Base-by-base conservation (phyloP, 2,113 vertebrate species). In the Hippotragus niger region DNA sequence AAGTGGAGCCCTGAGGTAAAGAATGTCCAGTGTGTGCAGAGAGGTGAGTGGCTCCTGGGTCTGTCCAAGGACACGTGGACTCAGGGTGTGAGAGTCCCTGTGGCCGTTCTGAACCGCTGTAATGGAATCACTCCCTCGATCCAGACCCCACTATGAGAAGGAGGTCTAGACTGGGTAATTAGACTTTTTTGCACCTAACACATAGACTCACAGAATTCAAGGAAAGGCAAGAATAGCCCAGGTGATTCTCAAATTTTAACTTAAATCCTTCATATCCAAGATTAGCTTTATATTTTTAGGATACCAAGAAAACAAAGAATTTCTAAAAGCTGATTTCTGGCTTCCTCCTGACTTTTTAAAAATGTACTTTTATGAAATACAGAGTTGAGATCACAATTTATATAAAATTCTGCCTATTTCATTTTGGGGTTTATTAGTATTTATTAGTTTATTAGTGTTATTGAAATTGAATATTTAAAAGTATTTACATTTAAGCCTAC, bases 1-100 rank as follows among this genome's bases (percentile, higher is more conserved):
- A 99, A 98, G 97, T 99, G 99, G 99, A 99, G 99, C 97, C 99
- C 99, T 52, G 97, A 99, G n/a, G 58, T 99, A 31, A 98, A 93
- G 19, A 88, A 55, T 1, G 80, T 96, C 55, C 98, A 29, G 2
- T 99, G 99, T 96, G 98, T 95, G 40, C 98, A 6, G n/a, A 92
- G 98, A 98, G 99, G 99, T 99, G 98, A 98, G 98, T 10, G 33
- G 2, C 0, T 86, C 58, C 10, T 8, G 7, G 13, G 16, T 92
- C 36, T 95, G 31, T 40, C 23, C 43, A 25, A 45, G 78, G 78
- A 52, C 10, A n/a, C 2, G 1, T 11, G 33, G 1, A 5, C 45
- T 45, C 27, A 50, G 47, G 33, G 5, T 33, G 36, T 25, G 50
- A 45, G 4, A 45, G 15, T 78, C 47, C 27, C 64, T 78, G 29